Conservation (phyloP, 2,113 vertebrate genomes). For the cattle (Bos taurus) region DNA sequence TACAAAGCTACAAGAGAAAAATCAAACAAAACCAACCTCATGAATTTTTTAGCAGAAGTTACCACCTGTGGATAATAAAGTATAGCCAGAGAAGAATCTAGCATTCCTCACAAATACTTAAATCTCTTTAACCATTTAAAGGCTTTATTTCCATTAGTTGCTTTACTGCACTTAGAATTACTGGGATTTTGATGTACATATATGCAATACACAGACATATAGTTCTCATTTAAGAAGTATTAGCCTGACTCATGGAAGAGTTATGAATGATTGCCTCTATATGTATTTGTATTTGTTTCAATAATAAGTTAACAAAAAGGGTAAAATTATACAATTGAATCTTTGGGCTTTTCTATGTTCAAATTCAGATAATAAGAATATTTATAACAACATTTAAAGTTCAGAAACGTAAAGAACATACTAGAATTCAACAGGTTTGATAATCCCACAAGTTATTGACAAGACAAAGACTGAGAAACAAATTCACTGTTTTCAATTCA, state of each 20-base stretch:
- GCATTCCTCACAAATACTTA: neutral
- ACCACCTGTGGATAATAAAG: neutral
- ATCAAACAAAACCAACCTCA: neutral
- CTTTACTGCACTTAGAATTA: neutral
- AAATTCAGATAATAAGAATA: neutral
- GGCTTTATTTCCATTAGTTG: neutral
- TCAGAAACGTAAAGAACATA: neutral
- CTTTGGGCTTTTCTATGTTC: neutral
- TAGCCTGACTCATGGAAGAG: neutral
- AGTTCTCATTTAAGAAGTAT: neutral
- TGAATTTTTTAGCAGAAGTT: slow-evolving; percentile 26
- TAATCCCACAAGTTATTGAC: neutral
- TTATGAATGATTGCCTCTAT: neutral
- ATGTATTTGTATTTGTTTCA: neutral
- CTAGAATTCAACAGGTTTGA: neutral
- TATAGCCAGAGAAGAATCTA: neutral
- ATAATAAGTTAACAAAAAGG: neutral
- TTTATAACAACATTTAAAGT: neutral
- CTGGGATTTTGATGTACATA: neutral
- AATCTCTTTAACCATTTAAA: neutral
- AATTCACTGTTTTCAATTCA: neutral
- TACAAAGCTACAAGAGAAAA: slow-evolving; percentile 10
- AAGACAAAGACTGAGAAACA: neutral
- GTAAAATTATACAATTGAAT: neutral
- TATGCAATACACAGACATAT: neutral